Percentiles rank a stretch among this genome's conserved stretches.
Conservation (phyloP, 2,888 invertebrate genomes). For the Dynastes grantii region DNA sequence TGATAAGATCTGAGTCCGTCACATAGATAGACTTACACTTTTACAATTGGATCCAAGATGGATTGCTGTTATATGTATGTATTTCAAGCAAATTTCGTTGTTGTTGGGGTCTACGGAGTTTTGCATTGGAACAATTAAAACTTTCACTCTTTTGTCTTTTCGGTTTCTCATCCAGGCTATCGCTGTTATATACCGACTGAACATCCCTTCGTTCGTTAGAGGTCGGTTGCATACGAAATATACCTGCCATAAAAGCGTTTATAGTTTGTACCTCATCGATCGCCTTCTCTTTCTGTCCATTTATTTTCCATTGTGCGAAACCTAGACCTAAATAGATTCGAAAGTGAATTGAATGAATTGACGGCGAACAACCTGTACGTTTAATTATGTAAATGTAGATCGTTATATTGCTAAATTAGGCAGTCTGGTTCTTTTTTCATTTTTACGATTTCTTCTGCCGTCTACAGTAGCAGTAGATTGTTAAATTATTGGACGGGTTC, state of each 20-base stretch:
- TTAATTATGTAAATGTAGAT: conserved; percentile 23
- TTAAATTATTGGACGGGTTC: too few species aligned
- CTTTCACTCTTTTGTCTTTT: conserved; percentile 22
- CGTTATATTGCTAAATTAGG: conserved; percentile 16
- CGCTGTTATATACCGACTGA: not conserved
- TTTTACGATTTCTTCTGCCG: too few species aligned
- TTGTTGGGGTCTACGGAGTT: not conserved
- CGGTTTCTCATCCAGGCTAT: conserved; percentile 16
- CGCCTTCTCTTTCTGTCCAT: not conserved
- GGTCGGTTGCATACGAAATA: not conserved
- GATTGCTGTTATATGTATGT: not conserved
- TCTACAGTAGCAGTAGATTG: too few species aligned
- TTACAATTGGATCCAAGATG: not conserved
- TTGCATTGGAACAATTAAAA: conserved; percentile 15
- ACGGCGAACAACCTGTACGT: conserved; percentile 2
- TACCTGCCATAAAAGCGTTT: conserved; percentile 2
- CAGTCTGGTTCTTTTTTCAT: not conserved
- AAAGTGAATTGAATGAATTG: conserved; percentile 24
- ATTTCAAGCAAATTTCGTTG: not conserved
- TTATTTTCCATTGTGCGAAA: conserved; percentile 21
- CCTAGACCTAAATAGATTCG: conserved; percentile 32
- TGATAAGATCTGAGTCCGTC: not conserved
- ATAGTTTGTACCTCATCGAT: not conserved
- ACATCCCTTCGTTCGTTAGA: not conserved
- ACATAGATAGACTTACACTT: conserved; percentile 10